Base-by-base conservation (phyloP, 2,113 vertebrate genomes). In the Colaptes auratus region DNA sequence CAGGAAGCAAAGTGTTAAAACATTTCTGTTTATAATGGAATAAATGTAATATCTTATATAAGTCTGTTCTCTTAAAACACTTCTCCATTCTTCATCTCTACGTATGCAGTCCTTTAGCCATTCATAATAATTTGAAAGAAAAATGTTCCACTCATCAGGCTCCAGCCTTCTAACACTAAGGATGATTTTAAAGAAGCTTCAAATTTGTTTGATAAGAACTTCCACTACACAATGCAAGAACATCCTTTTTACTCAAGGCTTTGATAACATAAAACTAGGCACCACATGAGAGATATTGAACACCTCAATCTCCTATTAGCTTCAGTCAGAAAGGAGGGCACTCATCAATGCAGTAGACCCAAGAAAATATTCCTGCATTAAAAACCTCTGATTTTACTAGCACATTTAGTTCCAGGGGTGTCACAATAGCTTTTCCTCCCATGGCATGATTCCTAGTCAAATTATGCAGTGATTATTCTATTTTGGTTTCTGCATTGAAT, bases 401-500 rank as follows among this genome's bases (percentile, higher is more conserved):
- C 48, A 93, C 48, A 73, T 95, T 78, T 91, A 44, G 67, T 97
- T 93, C 92, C 84, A 39, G 24, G 44, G 42, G 3, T 86, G 67
- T 42, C 75, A 91, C 69, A 90, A 95, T 83, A 85, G 77, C 78
- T 95, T 88, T 88, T 94, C 55, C n/a, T 55, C 30, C 58, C 25
- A 72, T 91, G 79, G 83, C 67, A 89, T 24, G 28, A 75, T 88
- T 86, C 65, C 79, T 96, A 92, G 80, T 66, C n/a, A 88, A 89
- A 91, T 89, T 75, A 91, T 61, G 35, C 42, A 35, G 69, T 72
- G 48, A 82, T 92, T 88, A 91, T 72, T 92, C 93, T 95, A 79
- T 93, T 94, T 82, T 12, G 16, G 65, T 69, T 86, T 74, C 78
- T 35, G 27, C 60, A 56, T 21, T 76, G 86, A 87, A 83, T 89